A percentile compares a stretch with the other conserved stretches of the same genome.
phyloP scores from a whole-genome alignment of 2,888 invertebrate species.

The Pristionchus entomophagus region DNA sequence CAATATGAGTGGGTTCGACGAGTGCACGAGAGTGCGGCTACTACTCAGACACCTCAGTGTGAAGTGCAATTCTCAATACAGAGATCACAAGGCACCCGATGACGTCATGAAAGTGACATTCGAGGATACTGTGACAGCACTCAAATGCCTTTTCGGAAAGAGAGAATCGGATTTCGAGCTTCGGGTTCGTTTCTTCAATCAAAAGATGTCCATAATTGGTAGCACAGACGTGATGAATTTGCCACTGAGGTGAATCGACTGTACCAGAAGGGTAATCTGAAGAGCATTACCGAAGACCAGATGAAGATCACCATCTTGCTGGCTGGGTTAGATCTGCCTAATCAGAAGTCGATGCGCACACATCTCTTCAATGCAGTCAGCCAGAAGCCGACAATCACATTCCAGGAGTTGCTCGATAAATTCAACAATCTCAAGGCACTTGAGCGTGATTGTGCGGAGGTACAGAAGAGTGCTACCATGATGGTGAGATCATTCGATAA shows the following conservation, averaged over 20 bases:
- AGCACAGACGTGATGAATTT: not conserved
- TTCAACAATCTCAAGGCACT: not conserved
- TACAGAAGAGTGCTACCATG: constrained; percentile 2
- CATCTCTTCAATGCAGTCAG: not conserved
- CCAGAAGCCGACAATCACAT: not conserved
- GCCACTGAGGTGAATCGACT: too few species aligned
- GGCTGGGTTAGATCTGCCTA: not conserved
- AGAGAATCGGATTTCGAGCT: not conserved
- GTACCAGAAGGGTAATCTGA: too few species aligned
- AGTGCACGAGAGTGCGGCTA: not conserved
- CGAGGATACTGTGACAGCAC: not conserved
- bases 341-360: not conserved
- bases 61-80: too few species aligned
- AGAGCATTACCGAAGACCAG: not conserved
- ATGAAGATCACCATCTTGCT: not conserved
- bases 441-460: not conserved
- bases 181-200: not conserved
- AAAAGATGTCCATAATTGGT: not conserved
- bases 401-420: not conserved
- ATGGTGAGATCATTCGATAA: too few species aligned
- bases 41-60: not conserved
- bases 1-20: not conserved
- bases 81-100: too few species aligned
- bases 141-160: not conserved
- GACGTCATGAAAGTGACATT: too few species aligned